phyloP scores from a whole-genome alignment of 2,797 vertebrate genomes.

The Syngnathus acus region DNA sequence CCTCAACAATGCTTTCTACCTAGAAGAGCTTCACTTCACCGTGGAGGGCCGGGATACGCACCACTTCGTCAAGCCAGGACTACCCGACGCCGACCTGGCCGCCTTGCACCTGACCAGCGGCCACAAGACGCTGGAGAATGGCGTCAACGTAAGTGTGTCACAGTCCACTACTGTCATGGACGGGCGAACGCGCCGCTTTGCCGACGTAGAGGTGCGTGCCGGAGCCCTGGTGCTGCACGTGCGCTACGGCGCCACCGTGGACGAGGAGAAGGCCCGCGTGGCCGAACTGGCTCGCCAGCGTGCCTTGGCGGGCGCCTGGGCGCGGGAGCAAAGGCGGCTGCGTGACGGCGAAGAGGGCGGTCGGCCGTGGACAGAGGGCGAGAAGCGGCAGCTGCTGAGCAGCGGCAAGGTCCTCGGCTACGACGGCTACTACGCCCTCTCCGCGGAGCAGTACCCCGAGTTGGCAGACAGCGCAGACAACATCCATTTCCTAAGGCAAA shows the following conservation, averaged over 20 bases:
- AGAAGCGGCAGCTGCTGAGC: conserved; percentile 94
- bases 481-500: conserved; percentile 98
- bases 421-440: conserved; percentile 97
- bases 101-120: conserved; percentile 89
- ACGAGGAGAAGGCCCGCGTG: conserved; percentile 91
- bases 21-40: conserved; percentile 95
- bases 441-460: conserved; percentile 98
- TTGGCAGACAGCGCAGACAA: conserved; percentile 95
- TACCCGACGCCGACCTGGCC: conserved; percentile 89
- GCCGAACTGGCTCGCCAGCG: conserved; percentile 91
- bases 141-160: conserved; percentile 92
- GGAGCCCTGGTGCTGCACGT: conserved; percentile 87
- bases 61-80: conserved; percentile 93
- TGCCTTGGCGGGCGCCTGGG: conserved; percentile 88
- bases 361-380: conserved; percentile 94
- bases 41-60: conserved; percentile 92
- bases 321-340: conserved; percentile 88
- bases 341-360: conserved; percentile 91
- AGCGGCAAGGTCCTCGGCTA: conserved; percentile 92
- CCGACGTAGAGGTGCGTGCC: conserved; percentile 90
- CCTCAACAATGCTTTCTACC: conserved; percentile 93
- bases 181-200: conserved; percentile 93
- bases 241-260: conserved; percentile 91
- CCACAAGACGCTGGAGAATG: conserved; percentile 90
- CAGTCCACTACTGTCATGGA: conserved; percentile 95